Percentiles rank a stretch among this genome's conserved stretches.
Evolutionary conservation across 2,888 invertebrate genomes (phyloP).

Genomic region (Drymonia ruficornis): DNA sequence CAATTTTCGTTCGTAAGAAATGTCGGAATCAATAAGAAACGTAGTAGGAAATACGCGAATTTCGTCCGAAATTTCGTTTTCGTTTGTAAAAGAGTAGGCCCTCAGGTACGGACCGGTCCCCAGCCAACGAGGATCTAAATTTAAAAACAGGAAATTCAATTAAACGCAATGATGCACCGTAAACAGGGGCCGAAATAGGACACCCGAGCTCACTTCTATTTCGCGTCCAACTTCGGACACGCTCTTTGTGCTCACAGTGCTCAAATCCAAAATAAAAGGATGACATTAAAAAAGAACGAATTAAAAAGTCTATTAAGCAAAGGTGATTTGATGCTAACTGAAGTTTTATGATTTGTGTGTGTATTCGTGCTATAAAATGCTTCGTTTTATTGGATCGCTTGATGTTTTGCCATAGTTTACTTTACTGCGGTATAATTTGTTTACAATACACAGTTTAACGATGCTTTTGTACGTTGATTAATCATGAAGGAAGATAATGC

Average conservation of each 20-base stretch:
- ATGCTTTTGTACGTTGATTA: constrained; percentile 21
- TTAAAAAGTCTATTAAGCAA: constrained; percentile 56
- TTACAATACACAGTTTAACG: constrained; percentile 19
- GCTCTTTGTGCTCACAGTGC: constrained; percentile 33
- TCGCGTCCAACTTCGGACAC: constrained; percentile 50
- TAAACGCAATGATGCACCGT: constrained; percentile 75
- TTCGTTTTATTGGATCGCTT: constrained; percentile 49
- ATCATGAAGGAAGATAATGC: constrained; percentile 10
- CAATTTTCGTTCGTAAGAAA: too few relatives aligned
- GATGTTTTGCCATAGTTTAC: constrained; percentile 23
- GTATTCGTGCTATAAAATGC: constrained; percentile 44
- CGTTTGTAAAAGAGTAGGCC: too few relatives aligned
- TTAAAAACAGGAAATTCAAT: constrained; percentile 82
- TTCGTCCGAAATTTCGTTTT: too few relatives aligned
- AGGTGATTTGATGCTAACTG: constrained; percentile 48
- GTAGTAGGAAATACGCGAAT: too few relatives aligned
- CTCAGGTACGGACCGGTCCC: constrained; percentile 35
- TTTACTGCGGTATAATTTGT: constrained; percentile 19
- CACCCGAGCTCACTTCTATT: constrained; percentile 69
- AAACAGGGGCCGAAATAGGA: constrained; percentile 80
- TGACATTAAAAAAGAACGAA: constrained; percentile 65
- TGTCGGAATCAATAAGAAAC: too few relatives aligned
- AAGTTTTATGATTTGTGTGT: constrained; percentile 36
- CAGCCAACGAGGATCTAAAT: constrained; percentile 61
- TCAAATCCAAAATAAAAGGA: constrained; percentile 30